Base-by-base conservation (phyloP, 1,140 invertebrate genomes). In the Belonocnema kinseyi region DNA sequence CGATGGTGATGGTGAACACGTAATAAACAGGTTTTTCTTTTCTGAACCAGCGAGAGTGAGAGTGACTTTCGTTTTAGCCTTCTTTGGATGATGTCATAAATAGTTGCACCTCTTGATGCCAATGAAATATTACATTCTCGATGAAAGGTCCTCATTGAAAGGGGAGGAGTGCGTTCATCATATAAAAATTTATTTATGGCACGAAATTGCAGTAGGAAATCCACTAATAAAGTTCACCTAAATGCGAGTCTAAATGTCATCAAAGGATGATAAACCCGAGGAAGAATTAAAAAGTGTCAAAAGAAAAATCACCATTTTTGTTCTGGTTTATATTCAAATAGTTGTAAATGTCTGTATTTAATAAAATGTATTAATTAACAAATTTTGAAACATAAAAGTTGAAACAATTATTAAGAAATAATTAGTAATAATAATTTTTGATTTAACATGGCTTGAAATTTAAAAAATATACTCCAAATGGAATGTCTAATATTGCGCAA, bases 61-160 rank as follows among this genome's bases (percentile, higher is more conserved):
- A 87, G 86, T 87, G 86, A 87, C 87, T 88, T 88, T 88, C 87
- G 83, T 46, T 88, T 88, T 86, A 84, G 83, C 83, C 85, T 84
- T 81, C 81, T 84, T 85, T 78, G 75, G 77, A 82, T 88, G 87
- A 88, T 88, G 86, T 87, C 87, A 88, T 87, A 87, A 87, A 87
- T 87, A 87, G 85, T 58, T 21, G 56, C 56, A 58, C 56, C 19
- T 46, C 40, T 46, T 46, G 56, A 58, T 58, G 56, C 19, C 26
- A 46, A 33, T 58, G 56, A 58, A 58, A 58, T 58, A 58, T 58
- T 21, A 58, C 56, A 21, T 58, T 26, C 56, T 21, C 56, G 17
- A 21, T 56, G 54, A 58, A 58, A 58, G 56, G 56, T 58, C 56
- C 56, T 54, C n/a, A 10, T n/a, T 33, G 19, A n/a, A 58, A 58